phyloP scores from a whole-genome alignment of 2,888 invertebrate species.

The Suillia variegata region DNA sequence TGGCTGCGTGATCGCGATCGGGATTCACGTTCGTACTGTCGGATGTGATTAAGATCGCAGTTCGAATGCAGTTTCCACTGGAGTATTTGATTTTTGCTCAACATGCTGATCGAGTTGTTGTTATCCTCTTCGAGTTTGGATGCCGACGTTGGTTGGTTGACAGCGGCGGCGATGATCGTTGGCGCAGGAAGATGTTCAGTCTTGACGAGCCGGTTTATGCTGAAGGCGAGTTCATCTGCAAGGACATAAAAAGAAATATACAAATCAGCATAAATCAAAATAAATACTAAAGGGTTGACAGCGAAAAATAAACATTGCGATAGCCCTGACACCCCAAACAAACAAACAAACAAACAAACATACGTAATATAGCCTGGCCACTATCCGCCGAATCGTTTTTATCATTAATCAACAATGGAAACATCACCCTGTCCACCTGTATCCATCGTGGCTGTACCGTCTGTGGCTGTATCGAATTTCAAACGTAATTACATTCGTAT shows the following conservation, averaged over 20 bases:
- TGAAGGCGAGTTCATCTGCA: slow-evolving; percentile 86
- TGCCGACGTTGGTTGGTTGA: slow-evolving; percentile 41
- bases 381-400: too few relatives aligned
- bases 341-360: too few relatives aligned
- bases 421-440: slow-evolving; percentile 30
- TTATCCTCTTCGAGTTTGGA: slow-evolving; percentile 48
- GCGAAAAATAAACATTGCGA: neutral
- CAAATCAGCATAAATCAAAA: slow-evolving; percentile 17
- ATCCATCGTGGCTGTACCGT: slow-evolving; percentile 31
- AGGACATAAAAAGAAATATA: too few relatives aligned
- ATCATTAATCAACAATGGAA: slow-evolving; percentile 39
- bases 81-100: slow-evolving; percentile 56
- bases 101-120: slow-evolving; percentile 55
- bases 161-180: slow-evolving; percentile 66
- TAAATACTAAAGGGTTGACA: slow-evolving; percentile 8
- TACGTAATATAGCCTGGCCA: too few relatives aligned
- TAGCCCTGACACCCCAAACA: neutral
- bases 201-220: slow-evolving; percentile 77
- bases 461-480: slow-evolving; percentile 56
- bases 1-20: slow-evolving; percentile 56
- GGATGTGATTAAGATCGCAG: slow-evolving; percentile 40
- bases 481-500: slow-evolving; percentile 59
- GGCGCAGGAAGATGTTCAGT: slow-evolving; percentile 62
- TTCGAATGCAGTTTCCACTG: slow-evolving; percentile 43
- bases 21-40: slow-evolving; percentile 45